phyloP scores from a whole-genome alignment of 2,113 vertebrate species.

The Spermophilus dauricus region DNA sequence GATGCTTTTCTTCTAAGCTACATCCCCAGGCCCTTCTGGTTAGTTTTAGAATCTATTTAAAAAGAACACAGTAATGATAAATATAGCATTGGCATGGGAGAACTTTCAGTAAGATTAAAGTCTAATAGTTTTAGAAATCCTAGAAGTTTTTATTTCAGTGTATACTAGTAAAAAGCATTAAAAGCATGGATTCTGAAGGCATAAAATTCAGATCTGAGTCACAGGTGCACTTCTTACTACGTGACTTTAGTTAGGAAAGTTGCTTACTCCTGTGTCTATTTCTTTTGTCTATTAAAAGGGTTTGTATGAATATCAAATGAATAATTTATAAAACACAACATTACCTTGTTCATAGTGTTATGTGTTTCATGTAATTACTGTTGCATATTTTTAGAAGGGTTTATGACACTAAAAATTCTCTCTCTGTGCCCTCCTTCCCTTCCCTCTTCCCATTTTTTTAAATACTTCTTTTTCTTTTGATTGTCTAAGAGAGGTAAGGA shows the following conservation, averaged over 20 bases:
- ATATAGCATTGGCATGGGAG: conserved; percentile 2
- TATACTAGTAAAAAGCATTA: background rate
- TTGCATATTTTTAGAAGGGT: conserved; percentile 24
- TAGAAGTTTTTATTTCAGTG: conserved; percentile 34
- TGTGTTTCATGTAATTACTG: conserved; percentile 13
- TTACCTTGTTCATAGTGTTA: background rate
- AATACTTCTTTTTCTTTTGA: background rate
- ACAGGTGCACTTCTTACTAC: background rate
- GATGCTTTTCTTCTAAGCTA: no score
- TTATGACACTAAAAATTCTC: background rate
- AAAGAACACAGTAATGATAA: conserved; percentile 35
- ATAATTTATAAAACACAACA: conserved; percentile 12
- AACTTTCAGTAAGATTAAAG: conserved; percentile 51
- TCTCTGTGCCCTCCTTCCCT: background rate
- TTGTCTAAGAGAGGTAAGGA: conserved; percentile 1
- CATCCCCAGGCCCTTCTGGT: background rate
- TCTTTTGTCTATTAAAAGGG: background rate
- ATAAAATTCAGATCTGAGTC: conserved; percentile 12
- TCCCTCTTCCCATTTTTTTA: no score
- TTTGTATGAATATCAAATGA: background rate
- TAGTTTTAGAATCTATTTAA: conserved; percentile 55
- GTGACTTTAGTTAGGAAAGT: background rate
- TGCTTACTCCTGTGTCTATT: background rate
- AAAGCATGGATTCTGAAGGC: background rate
- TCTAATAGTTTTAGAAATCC: conserved; percentile 6